Percentiles rank a stretch among this genome's conserved stretches.
Evolutionary conservation across 2,888 invertebrate species (phyloP).

Genomic region (Caenorhabditis japonica): DNA sequence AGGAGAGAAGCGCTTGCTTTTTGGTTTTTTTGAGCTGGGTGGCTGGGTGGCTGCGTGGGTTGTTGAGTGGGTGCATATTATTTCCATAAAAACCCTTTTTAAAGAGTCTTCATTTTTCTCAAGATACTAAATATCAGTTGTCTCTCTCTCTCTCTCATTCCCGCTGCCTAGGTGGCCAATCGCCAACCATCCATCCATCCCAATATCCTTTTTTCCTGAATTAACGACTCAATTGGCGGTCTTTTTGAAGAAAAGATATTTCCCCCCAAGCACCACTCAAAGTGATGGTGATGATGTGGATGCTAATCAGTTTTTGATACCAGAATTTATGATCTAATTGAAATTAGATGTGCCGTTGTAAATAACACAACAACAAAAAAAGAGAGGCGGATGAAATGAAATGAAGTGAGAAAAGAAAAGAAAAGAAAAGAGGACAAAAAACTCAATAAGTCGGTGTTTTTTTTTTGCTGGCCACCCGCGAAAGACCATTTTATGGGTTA

Average conservation of each 20-base stretch:
- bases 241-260: conserved; percentile 26
- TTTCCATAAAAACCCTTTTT: too few species aligned
- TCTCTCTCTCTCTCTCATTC: not conserved
- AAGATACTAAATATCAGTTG: not conserved
- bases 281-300: conserved; percentile 26
- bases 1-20: conserved; percentile 6
- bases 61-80: too few species aligned
- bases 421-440: too few species aligned
- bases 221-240: conserved; percentile 41
- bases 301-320: conserved; percentile 47
- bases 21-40: not conserved
- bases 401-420: too few species aligned
- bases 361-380: too few species aligned
- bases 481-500: too few species aligned
- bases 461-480: too few species aligned
- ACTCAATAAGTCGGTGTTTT: too few species aligned
- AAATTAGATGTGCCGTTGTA: too few species aligned
- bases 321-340: conserved; percentile 13
- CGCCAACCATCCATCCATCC: conserved; percentile 6
- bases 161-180: conserved; percentile 5
- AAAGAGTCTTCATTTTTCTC: too few species aligned
- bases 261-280: conserved; percentile 5
- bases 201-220: conserved; percentile 12
- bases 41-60: too few species aligned
- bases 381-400: too few species aligned